phyloP scores from a whole-genome alignment of 2,113 vertebrate species.

The Sceloporus undulatus region DNA sequence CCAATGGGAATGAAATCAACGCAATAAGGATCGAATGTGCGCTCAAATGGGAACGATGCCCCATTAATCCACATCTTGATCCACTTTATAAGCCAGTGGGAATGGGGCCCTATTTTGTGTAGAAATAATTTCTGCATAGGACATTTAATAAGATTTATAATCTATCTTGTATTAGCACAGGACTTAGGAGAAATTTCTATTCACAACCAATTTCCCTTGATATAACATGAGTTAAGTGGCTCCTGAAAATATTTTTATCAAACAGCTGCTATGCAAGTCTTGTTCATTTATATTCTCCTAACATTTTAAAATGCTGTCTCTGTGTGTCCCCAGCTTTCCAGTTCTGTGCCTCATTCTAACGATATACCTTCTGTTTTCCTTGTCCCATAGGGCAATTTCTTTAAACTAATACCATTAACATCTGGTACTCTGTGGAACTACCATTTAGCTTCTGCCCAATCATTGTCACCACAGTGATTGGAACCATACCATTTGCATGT shows the following conservation, averaged over 20 bases:
- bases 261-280: constrained; percentile 53
- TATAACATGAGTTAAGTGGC: constrained; percentile 33
- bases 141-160: not conserved
- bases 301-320: constrained; percentile 44
- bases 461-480: constrained; percentile 27
- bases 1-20: too few species aligned
- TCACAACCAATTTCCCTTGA: constrained; percentile 9
- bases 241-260: constrained; percentile 49
- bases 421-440: constrained; percentile 68
- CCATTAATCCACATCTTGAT: too few species aligned
- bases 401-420: constrained; percentile 52
- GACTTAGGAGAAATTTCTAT: constrained; percentile 31
- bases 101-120: not conserved
- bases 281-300: constrained; percentile 59
- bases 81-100: too few species aligned
- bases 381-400: constrained; percentile 37
- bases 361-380: constrained; percentile 67
- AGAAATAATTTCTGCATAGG: not conserved
- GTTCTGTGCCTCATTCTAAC: constrained; percentile 28
- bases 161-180: not conserved
- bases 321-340: constrained; percentile 51
- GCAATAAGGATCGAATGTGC: too few species aligned
- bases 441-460: constrained; percentile 37
- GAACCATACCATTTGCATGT: not conserved
- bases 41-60: too few species aligned